Percentiles rank a stretch among this genome's conserved stretches.
These are phyloP conservation scores for Acleris cristana DNA, from an alignment of 2,888 invertebrate genomes.

Conservation along the genomic window DNA sequence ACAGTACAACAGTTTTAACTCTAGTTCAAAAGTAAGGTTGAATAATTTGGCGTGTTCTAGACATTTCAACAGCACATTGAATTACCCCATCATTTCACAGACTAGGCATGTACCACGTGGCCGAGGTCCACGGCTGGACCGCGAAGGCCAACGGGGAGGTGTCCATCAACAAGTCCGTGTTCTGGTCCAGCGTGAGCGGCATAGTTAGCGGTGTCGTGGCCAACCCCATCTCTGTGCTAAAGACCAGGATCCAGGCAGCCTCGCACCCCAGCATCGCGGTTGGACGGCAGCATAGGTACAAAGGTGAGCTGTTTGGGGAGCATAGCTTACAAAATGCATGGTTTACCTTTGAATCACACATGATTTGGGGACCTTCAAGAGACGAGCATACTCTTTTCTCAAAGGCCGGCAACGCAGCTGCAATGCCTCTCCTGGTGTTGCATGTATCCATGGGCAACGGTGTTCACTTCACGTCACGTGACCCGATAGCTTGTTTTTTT, in stretches of 20 bases:
- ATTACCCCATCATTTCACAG: constrained; percentile 53
- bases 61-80: neutral
- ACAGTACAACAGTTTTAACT: too few relatives aligned
- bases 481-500: too few relatives aligned
- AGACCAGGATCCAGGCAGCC: constrained; percentile 90
- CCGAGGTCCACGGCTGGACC: constrained; percentile 84
- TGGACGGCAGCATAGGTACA: constrained; percentile 91
- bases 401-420: too few relatives aligned
- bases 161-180: constrained; percentile 62
- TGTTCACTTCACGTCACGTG: too few relatives aligned
- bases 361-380: too few relatives aligned
- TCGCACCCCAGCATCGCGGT: constrained; percentile 90
- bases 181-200: constrained; percentile 84
- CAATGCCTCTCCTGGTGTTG: too few relatives aligned
- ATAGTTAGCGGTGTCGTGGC: constrained; percentile 87
- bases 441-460: too few relatives aligned
- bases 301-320: constrained; percentile 54
- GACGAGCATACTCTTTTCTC: too few relatives aligned
- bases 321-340: too few relatives aligned
- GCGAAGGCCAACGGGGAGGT: constrained; percentile 65
- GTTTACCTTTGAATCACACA: too few relatives aligned
- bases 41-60: too few relatives aligned
- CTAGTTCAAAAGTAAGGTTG: too few relatives aligned
- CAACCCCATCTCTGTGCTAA: constrained; percentile 91
- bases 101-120: constrained; percentile 86